These are phyloP conservation scores for Chaenocephalus aceratus DNA, from an alignment of 2,113 vertebrate genomes.

Conservation along the genomic window DNA sequence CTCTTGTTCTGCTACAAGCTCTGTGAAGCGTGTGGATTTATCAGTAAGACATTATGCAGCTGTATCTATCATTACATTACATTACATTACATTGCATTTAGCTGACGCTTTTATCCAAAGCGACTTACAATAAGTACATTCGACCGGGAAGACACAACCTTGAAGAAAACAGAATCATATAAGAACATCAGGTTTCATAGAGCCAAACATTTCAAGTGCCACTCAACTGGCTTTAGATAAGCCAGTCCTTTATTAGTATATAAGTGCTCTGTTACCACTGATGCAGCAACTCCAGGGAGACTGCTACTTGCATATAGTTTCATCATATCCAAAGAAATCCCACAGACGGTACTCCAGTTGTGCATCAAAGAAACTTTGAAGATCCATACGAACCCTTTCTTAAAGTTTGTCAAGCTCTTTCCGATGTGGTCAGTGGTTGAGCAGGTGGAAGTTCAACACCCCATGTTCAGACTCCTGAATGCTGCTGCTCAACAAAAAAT, in stretches of 20 bases:
- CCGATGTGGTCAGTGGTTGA: background rate
- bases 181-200: no score
- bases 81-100: no score
- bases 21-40: constrained; percentile 8
- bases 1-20: constrained; percentile 11
- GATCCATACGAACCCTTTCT: background rate
- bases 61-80: background rate
- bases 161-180: no score
- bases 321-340: constrained; percentile 15
- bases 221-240: no score
- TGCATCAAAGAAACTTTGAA: background rate
- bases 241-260: no score
- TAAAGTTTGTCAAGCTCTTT: background rate
- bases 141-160: no score
- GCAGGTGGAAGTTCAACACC: constrained; percentile 17
- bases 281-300: constrained; percentile 41
- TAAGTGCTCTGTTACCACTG: background rate
- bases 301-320: constrained; percentile 36
- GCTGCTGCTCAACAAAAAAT: constrained; percentile 8
- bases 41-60: constrained; percentile 34
- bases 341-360: background rate
- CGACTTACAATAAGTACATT: no score
- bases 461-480: background rate
- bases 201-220: no score
- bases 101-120: no score